Percentiles rank a stretch among this genome's conserved stretches.
Conservation (phyloP, 2,888 invertebrate genomes). For the Orchestes rusci region DNA sequence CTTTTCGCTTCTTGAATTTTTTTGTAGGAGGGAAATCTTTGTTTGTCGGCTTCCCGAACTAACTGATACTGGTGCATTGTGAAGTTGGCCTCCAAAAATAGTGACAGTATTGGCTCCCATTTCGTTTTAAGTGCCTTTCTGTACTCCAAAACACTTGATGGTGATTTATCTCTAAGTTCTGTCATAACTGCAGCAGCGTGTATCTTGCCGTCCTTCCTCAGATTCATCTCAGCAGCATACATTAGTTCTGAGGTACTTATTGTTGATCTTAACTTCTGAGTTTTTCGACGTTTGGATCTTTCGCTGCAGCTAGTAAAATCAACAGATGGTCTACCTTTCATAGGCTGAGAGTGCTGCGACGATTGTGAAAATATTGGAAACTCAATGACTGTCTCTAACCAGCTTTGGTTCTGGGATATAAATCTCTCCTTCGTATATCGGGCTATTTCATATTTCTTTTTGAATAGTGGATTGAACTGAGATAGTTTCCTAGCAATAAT, state of each 20-base stretch:
- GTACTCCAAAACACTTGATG: background rate
- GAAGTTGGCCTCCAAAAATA: conserved; percentile 1
- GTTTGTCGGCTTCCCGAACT: conserved; percentile 5
- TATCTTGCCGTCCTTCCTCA: background rate
- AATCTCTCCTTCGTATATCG: conserved; percentile 3
- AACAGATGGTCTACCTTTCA: conserved; percentile 2
- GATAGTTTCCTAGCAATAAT: background rate
- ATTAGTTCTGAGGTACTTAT: background rate
- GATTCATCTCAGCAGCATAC: conserved; percentile 1
- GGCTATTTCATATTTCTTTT: conserved; percentile 1
- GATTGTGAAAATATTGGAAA: background rate
- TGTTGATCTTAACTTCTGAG: background rate
- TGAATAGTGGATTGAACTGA: conserved; percentile 2
- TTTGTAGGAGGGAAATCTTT: conserved; percentile 1
- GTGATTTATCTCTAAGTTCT: conserved; percentile 1
- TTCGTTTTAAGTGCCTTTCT: conserved; percentile 1
- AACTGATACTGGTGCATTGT: conserved; percentile 5
- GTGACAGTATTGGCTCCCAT: background rate
- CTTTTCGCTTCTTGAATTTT: conserved; percentile 5
- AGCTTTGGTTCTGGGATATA: conserved; percentile 2
- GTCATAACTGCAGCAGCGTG: background rate
- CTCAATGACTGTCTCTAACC: too few relatives aligned
- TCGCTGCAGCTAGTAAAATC: conserved; percentile 5
- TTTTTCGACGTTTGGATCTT: conserved; percentile 5
- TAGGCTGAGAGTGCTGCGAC: background rate